A percentile compares a stretch with the other conserved stretches of the same genome.
Conservation (phyloP, 1,140 invertebrate species). For the Lepidostoma basale region DNA sequence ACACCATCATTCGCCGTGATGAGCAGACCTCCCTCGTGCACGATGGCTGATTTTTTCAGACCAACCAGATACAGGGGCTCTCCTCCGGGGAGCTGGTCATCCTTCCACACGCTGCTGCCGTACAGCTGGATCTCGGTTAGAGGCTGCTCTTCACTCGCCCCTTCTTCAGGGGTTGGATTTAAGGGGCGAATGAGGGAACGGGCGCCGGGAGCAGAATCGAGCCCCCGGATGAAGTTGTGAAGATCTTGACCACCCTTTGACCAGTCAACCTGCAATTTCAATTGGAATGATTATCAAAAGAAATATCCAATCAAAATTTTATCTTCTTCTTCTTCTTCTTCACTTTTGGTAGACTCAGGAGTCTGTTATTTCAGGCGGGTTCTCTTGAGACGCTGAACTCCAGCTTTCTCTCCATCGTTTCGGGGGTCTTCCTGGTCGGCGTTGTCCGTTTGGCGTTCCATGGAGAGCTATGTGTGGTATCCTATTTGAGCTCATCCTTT, state of each 20-base stretch:
- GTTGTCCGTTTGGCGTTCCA: too few species aligned
- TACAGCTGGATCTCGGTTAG: slow-evolving; percentile 72
- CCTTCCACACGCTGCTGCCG: slow-evolving; percentile 78
- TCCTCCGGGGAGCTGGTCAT: slow-evolving; percentile 64
- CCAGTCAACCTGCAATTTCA: slow-evolving; percentile 71
- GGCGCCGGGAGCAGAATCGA: slow-evolving; percentile 93
- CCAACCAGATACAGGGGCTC: slow-evolving; percentile 68
- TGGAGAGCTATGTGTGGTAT: too few species aligned
- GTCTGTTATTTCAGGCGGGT: too few species aligned
- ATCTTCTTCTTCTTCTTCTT: too few species aligned
- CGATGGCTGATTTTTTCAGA: slow-evolving; percentile 65
- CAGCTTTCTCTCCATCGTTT: too few species aligned
- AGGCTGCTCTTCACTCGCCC: not conserved
- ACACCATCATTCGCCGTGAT: slow-evolving; percentile 77
- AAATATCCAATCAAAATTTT: too few species aligned
- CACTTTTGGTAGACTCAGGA: too few species aligned
- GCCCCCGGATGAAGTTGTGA: slow-evolving; percentile 93
- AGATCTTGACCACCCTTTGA: slow-evolving; percentile 69
- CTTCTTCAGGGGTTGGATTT: slow-evolving; percentile 50
- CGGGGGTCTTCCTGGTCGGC: too few species aligned
- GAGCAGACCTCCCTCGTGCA: slow-evolving; percentile 82
- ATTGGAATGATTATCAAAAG: not conserved
- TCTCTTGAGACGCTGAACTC: too few species aligned
- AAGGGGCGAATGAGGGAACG: slow-evolving; percentile 71
- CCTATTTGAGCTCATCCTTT: too few species aligned